phyloP scores from a whole-genome alignment of 2,888 invertebrate species.

The Argyresthia albistria region DNA sequence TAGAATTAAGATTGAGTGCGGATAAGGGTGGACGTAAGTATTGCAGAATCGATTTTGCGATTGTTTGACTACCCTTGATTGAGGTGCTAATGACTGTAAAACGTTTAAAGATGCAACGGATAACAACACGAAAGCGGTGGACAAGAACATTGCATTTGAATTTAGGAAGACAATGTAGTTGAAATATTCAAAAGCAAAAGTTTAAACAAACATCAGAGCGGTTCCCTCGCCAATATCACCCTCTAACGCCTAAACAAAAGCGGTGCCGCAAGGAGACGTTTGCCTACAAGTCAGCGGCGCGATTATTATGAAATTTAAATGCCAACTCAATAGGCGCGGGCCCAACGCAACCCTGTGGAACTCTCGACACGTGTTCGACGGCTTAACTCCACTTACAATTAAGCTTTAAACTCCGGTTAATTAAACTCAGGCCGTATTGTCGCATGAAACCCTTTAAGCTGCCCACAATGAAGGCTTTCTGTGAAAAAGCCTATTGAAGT shows the following conservation, averaged over 20 bases:
- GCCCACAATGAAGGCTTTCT: conserved; percentile 50
- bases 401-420: conserved; percentile 68
- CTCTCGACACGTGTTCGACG: conserved; percentile 58
- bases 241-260: conserved; percentile 6
- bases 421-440: conserved; percentile 63
- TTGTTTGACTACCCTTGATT: too few species aligned
- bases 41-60: too few species aligned
- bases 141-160: too few species aligned
- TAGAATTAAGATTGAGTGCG: neutral
- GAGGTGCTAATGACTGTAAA: too few species aligned
- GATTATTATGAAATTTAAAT: conserved; percentile 43
- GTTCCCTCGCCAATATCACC: conserved; percentile 7
- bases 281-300: neutral
- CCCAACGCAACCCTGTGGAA: conserved; percentile 38
- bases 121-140: too few species aligned
- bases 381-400: conserved; percentile 68
- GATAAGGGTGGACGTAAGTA: too few species aligned
- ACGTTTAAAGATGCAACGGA: too few species aligned
- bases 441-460: conserved; percentile 56
- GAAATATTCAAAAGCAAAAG: neutral
- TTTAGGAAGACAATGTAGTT: too few species aligned
- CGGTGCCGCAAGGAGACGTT: neutral
- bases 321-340: conserved; percentile 29
- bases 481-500: conserved; percentile 52
- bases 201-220: conserved; percentile 2